Evolutionary conservation across 2,113 vertebrate genomes (phyloP).

Genomic region (Poicephalus meyeri): DNA sequence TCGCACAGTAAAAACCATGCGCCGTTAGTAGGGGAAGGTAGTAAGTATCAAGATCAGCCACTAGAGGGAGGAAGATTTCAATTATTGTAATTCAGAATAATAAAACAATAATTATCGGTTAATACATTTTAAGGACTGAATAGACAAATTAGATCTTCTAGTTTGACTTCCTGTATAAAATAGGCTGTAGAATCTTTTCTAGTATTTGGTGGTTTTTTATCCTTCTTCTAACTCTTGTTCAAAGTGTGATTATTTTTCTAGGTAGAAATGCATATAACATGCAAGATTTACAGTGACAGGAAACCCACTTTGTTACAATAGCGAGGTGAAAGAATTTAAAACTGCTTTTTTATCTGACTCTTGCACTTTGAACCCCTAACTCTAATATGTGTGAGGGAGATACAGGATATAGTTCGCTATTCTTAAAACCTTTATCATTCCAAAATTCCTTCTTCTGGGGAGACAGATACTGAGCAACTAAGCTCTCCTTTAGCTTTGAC

Average conservation of each 20-base stretch:
- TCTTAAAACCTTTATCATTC: background rate
- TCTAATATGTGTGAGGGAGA: background rate
- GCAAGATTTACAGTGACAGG: background rate
- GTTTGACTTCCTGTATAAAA: background rate
- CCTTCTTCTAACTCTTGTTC: background rate
- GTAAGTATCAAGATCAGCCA: background rate
- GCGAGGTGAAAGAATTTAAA: background rate
- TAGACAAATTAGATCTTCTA: background rate
- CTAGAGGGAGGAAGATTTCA: constrained; percentile 39
- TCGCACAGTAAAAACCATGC: background rate
- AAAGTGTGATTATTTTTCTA: background rate
- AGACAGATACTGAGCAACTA: background rate
- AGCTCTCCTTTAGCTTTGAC: background rate
- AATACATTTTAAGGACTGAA: background rate
- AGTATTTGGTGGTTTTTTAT: background rate
- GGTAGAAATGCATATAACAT: background rate
- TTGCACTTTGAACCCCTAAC: background rate
- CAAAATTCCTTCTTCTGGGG: background rate
- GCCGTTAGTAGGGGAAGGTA: background rate
- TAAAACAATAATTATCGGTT: background rate
- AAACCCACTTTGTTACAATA: background rate
- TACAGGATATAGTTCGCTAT: background rate
- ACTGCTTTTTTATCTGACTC: background rate
- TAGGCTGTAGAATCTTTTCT: background rate
- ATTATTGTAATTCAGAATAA: background rate